These are phyloP conservation scores for Penelope pileata DNA, from an alignment of 2,113 vertebrate genomes.

Conservation along the genomic window DNA sequence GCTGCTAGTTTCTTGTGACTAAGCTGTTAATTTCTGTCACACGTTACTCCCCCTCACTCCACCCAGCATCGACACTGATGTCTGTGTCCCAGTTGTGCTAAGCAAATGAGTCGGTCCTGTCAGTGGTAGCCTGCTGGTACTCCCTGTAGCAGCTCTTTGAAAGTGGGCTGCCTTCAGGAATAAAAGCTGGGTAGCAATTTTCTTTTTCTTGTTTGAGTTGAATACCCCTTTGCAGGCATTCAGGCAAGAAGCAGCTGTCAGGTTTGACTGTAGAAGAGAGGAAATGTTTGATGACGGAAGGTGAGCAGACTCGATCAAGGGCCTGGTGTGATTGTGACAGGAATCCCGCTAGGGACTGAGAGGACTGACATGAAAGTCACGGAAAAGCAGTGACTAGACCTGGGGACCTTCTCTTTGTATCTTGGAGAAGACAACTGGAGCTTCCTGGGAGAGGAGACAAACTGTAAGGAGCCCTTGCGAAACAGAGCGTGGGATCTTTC, in stretches of 20 bases:
- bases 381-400: not conserved
- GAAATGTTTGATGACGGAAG: not conserved
- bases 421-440: not conserved
- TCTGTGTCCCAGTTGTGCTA: fast-evolving
- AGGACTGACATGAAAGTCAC: fast-evolving
- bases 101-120: not conserved
- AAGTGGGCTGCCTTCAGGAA: not conserved
- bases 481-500: not conserved
- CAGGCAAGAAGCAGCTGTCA: not conserved
- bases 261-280: not conserved
- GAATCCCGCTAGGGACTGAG: not conserved
- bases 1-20: not conserved
- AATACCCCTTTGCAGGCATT: not conserved
- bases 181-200: not conserved
- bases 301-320: not conserved
- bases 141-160: not conserved
- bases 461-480: not conserved
- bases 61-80: not conserved
- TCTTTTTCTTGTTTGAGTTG: not conserved
- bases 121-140: not conserved
- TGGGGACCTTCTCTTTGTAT: not conserved
- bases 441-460: not conserved
- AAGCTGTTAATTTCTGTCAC: not conserved
- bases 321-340: not conserved
- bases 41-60: fast-evolving